Evolutionary conservation across 2,888 invertebrate species (phyloP).

Genomic region (Busseola fusca): DNA sequence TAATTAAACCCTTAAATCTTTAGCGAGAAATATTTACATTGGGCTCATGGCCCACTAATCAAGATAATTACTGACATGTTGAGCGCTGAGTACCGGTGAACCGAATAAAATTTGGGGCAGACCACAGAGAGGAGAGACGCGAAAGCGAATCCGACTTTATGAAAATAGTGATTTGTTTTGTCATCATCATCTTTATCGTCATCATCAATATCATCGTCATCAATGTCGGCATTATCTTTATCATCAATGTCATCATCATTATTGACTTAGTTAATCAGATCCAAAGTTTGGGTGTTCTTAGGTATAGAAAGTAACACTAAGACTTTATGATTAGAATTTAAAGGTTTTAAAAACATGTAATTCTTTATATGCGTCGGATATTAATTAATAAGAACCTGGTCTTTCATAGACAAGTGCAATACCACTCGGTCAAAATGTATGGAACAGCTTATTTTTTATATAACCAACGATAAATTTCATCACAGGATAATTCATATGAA

Average conservation of each 20-base stretch:
- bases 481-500: too few relatives aligned
- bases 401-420: too few relatives aligned
- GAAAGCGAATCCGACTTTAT: constrained; percentile 2
- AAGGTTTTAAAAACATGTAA: not conserved
- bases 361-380: too few relatives aligned
- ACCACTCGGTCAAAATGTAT: too few relatives aligned
- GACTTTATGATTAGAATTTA: not conserved
- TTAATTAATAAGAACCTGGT: too few relatives aligned
- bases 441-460: too few relatives aligned
- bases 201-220: not conserved
- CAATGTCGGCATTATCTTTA: not conserved
- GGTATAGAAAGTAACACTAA: not conserved
- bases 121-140: not conserved
- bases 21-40: constrained; percentile 59
- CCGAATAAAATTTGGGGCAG: constrained; percentile 43
- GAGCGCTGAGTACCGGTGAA: constrained; percentile 46
- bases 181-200: not conserved
- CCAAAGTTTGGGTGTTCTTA: not conserved
- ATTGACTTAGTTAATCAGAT: not conserved
- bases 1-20: constrained; percentile 64
- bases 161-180: not conserved
- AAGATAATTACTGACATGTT: constrained; percentile 65
- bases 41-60: constrained; percentile 61
- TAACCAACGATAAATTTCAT: too few relatives aligned
- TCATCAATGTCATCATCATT: too few relatives aligned